A percentile compares a stretch with the other conserved stretches of the same genome.
phyloP scores from a whole-genome alignment of 92 coral and sea anemone genomes.

The Epizoanthus scotinus region DNA sequence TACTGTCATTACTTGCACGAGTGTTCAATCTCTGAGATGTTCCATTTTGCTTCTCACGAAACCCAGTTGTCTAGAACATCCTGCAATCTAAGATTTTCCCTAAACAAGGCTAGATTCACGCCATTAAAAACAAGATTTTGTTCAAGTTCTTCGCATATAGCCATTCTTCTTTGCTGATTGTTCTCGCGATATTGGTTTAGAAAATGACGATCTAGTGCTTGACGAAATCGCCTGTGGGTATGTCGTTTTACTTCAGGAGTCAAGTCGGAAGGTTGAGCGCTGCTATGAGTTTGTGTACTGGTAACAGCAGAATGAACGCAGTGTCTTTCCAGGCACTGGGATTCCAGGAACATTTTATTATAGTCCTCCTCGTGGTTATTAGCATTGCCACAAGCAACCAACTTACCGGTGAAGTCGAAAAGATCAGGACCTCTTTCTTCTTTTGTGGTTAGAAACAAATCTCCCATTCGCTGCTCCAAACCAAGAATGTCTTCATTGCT shows the following conservation, averaged over 20 bases:
- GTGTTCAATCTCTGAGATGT: too few species aligned
- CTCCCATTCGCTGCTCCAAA: conserved; percentile 6
- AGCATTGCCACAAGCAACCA: background rate
- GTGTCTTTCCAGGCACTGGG: background rate
- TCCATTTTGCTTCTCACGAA: conserved; percentile 10
- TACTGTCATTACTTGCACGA: too few species aligned
- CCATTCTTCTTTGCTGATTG: conserved; percentile 62
- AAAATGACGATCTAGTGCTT: conserved; percentile 61
- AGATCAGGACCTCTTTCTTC: background rate
- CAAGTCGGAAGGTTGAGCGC: background rate
- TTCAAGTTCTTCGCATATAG: conserved; percentile 81
- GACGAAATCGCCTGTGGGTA: conserved; percentile 40
- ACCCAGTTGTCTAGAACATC: conserved; percentile 66
- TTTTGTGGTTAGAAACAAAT: conserved; percentile 9
- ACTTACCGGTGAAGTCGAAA: conserved; percentile 7
- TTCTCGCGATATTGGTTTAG: conserved; percentile 60
- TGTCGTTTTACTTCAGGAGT: conserved; percentile 20
- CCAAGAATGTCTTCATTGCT: conserved; percentile 25
- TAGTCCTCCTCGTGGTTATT: background rate
- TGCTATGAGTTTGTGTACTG: background rate
- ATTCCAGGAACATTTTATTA: conserved; percentile 6
- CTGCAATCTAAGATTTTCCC: conserved; percentile 68
- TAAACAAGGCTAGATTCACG: conserved; percentile 43
- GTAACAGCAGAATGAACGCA: too few species aligned
- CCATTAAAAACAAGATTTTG: conserved; percentile 29